These are phyloP conservation scores for Phodopus roborovskii DNA, from an alignment of 2,113 vertebrate species.

Conservation along the genomic window DNA sequence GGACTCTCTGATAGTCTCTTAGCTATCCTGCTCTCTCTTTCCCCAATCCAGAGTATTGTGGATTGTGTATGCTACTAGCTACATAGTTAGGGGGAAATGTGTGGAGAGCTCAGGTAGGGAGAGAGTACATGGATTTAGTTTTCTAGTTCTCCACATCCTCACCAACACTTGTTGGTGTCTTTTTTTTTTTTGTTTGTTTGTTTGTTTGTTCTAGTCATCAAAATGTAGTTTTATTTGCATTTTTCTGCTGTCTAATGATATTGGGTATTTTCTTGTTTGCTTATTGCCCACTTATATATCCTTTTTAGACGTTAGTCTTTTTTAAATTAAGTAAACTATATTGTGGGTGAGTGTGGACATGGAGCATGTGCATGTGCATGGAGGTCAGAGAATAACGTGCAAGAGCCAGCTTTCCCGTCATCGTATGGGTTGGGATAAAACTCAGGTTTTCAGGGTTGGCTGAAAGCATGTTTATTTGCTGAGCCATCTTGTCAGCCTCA, in stretches of 20 bases:
- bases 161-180: not conserved
- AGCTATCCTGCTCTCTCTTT: not conserved
- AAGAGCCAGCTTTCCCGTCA: not conserved
- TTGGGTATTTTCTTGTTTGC: not conserved
- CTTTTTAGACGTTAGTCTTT: not conserved
- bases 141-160: accelerated
- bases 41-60: not conserved
- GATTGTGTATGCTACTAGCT: not conserved
- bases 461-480: not conserved
- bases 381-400: too few species aligned
- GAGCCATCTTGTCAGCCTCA: not conserved
- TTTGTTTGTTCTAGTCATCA: not conserved
- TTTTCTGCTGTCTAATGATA: not conserved
- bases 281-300: not conserved
- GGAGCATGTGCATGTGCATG: not conserved
- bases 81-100: not conserved
- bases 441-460: not conserved
- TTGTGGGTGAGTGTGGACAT: not conserved
- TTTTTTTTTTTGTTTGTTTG: not conserved
- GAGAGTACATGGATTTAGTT: not conserved
- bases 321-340: not conserved
- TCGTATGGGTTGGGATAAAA: not conserved
- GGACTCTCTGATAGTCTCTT: not conserved
- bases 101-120: not conserved
- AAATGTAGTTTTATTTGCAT: not conserved